phyloP scores from a whole-genome alignment of 1,140 invertebrate genomes.

The Maniola jurtina region DNA sequence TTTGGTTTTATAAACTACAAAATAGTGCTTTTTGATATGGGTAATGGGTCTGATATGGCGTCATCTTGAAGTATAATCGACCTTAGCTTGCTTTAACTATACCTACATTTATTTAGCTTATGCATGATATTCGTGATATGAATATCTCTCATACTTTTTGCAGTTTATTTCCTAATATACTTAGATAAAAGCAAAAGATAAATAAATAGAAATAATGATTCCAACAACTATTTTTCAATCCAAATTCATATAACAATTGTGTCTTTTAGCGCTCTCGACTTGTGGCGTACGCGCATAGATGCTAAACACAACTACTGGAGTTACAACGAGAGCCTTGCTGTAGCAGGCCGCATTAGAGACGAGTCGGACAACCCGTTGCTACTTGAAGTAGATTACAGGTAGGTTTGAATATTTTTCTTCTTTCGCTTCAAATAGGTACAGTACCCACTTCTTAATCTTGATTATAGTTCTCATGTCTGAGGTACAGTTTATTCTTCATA shows the following conservation, averaged over 20 bases:
- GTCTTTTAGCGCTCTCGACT: conserved; percentile 83
- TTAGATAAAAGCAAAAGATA: conserved; percentile 3
- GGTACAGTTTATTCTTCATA: no score
- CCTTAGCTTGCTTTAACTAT: no score
- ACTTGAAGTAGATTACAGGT: conserved; percentile 89
- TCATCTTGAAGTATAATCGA: no score
- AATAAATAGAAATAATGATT: no score
- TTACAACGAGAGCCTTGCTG: conserved; percentile 92
- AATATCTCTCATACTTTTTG: no score
- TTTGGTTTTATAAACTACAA: no score
- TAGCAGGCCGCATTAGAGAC: conserved; percentile 94
- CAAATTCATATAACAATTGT: neutral
- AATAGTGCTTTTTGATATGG: no score
- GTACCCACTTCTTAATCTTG: neutral
- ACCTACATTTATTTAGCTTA: no score
- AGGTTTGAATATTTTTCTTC: neutral
- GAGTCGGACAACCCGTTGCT: conserved; percentile 89
- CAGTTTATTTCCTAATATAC: no score
- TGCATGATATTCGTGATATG: no score
- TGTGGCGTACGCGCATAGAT: conserved; percentile 92
- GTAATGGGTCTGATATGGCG: no score
- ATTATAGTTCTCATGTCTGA: neutral
- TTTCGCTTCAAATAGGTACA: neutral
- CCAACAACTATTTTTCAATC: no score
- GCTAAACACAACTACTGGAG: conserved; percentile 99